phyloP scores from a whole-genome alignment of 2,797 vertebrate species.

The Enteromius radiatus region DNA sequence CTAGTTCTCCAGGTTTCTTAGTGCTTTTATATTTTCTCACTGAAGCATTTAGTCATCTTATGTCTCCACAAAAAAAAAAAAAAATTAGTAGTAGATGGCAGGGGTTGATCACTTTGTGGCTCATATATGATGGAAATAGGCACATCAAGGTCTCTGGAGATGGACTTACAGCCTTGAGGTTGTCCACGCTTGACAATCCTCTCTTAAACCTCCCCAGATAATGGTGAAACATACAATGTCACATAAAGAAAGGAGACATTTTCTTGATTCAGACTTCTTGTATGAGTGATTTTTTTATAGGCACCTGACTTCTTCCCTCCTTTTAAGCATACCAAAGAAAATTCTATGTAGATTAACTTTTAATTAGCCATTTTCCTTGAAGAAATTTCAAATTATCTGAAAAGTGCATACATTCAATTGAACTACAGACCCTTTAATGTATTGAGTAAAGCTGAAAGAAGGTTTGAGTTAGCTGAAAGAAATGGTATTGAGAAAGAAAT shows the following conservation, averaged over 20 bases:
- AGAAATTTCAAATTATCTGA: not conserved
- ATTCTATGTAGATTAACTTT: not conserved
- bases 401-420: not conserved
- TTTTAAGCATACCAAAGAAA: conserved; percentile 14
- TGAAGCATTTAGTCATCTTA: not conserved
- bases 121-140: conserved; percentile 17
- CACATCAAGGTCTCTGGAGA: conserved; percentile 27
- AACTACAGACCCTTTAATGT: not conserved
- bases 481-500: not conserved
- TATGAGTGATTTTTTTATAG: not conserved
- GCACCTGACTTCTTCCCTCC: not conserved
- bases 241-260: not conserved
- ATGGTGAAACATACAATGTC: not conserved
- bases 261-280: conserved; percentile 12
- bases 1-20: not conserved
- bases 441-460: conserved; percentile 10
- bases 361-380: not conserved
- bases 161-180: conserved; percentile 28
- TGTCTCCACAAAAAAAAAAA: conserved; percentile 15
- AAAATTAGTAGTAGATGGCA: not conserved
- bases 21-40: not conserved
- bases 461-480: conserved; percentile 11
- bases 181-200: conserved; percentile 4
- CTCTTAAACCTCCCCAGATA: not conserved
- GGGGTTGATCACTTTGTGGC: not conserved